phyloP scores from a whole-genome alignment of 2,888 invertebrate genomes.

The Epirrhoe tristata region DNA sequence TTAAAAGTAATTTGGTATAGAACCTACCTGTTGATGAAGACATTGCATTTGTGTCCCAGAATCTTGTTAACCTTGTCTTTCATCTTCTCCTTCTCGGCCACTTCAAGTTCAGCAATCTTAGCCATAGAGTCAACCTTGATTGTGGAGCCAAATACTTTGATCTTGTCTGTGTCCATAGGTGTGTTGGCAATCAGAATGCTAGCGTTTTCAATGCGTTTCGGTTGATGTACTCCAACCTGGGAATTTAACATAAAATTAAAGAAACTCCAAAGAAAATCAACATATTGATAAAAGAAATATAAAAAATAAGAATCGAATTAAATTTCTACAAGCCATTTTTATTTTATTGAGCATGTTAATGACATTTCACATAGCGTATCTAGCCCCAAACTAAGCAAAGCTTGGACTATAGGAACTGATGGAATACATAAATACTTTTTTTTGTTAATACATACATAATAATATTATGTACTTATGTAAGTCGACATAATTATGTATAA shows the following conservation, averaged over 20 bases:
- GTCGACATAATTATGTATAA: too few relatives aligned
- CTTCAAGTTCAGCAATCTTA: slow-evolving; percentile 98
- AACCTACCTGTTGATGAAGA: slow-evolving; percentile 96
- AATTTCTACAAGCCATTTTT: too few relatives aligned
- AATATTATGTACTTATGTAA: too few relatives aligned
- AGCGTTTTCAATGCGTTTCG: slow-evolving; percentile 97
- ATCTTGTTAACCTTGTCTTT: slow-evolving; percentile 99
- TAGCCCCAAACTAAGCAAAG: too few relatives aligned
- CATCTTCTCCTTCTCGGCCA: slow-evolving; percentile 99
- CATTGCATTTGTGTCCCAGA: slow-evolving; percentile 96
- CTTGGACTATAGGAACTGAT: too few relatives aligned
- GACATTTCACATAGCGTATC: too few relatives aligned
- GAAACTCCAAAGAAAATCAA: too few relatives aligned
- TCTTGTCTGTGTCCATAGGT: slow-evolving; percentile 99
- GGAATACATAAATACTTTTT: too few relatives aligned
- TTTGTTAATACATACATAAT: too few relatives aligned
- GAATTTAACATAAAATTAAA: too few relatives aligned
- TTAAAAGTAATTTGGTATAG: too few relatives aligned
- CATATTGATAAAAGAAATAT: neutral
- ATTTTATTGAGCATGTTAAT: too few relatives aligned
- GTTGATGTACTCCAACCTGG: slow-evolving; percentile 97
- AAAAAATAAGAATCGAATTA: neutral
- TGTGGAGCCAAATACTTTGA: slow-evolving; percentile 98
- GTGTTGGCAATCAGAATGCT: slow-evolving; percentile 99
- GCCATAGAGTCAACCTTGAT: slow-evolving; percentile 96